Percentiles rank a stretch among this genome's conserved stretches.
These are phyloP conservation scores for Eupithecia vulgata DNA, from an alignment of 2,888 invertebrate species.

Conservation along the genomic window DNA sequence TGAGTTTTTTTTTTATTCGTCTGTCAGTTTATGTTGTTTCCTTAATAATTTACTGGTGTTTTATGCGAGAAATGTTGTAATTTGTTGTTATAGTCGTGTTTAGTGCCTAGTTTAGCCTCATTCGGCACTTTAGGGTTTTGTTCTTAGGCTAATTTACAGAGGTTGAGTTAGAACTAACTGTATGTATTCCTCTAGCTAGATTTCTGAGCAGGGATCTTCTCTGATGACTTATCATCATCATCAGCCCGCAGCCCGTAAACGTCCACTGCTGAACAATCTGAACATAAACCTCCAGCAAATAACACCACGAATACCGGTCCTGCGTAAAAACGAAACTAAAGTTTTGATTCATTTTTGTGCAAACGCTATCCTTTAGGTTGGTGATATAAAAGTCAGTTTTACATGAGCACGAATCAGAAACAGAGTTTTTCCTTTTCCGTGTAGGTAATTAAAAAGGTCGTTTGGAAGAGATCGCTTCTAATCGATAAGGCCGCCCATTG, in stretches of 20 bases:
- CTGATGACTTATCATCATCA: background rate
- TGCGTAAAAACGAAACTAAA: no score
- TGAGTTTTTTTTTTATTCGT: conserved; percentile 40
- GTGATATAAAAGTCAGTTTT: no score
- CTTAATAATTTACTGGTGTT: conserved; percentile 44
- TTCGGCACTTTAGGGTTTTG: background rate
- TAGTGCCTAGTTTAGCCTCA: background rate
- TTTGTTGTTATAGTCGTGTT: conserved; percentile 12
- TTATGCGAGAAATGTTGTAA: conserved; percentile 14
- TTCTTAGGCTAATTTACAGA: background rate
- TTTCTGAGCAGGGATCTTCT: background rate
- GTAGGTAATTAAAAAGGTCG: no score
- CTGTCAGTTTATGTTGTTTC: conserved; percentile 38
- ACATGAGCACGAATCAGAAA: no score
- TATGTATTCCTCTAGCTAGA: background rate
- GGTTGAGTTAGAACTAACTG: background rate
- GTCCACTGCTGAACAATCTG: background rate
- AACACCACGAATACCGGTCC: background rate
- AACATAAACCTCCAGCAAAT: no score
- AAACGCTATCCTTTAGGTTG: no score
- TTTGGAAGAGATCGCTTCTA: no score
- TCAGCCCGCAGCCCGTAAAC: background rate
- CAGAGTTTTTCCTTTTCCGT: no score
- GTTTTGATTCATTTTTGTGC: no score
- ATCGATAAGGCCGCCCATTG: no score